Evolutionary conservation across 2,888 invertebrate species (phyloP), one percentile per base, ranked within the genome.

Genomic region (Synergus japonicus): DNA sequence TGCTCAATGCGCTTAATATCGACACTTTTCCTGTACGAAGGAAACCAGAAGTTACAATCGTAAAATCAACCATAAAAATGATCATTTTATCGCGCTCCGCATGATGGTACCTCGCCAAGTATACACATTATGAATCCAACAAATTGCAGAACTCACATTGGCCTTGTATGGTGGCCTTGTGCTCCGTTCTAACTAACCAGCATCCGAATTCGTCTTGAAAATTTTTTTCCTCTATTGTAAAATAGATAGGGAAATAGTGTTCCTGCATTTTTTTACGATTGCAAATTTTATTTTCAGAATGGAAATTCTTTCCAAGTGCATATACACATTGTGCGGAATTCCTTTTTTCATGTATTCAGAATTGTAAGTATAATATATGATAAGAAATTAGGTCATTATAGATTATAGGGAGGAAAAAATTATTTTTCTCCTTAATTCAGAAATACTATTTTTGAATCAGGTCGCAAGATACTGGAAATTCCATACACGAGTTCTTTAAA

Each of bases 91-190:
- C n/a, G 15, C 67, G 22, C 22, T 22, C 22, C 29, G 22, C 13
- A 44, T 9, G 8, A 41, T 65, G 43, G n/a, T 44, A 43, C n/a
- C 8, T 43, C 10, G n/a, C 15, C 66, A 66, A 66, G 66, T 66
- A 29, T 66, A 29, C 4, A 58, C 66, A 67, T 67, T 67, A 46
- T 46, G 67, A 67, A 67, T 67, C 22, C 67, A 46, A 22, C 67
- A 67, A 67, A 67, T 67, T 67, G 13, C 12, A 43, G 66, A 66
- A 43, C 43, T 66, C 41, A 8, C 18, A 66, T 43, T 66, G 66
- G 66, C 66, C 43, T 66, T 41, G 41, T 66, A 43, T 66, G n/a
- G 66, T 66, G 66, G 66, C 66, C 66, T 66, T 66, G 66, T 43
- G 43, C n/a, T 66, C 43, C 43, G 18, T 44, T 10, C 41, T 9